A percentile compares a stretch with the other conserved stretches of the same genome.
These are phyloP conservation scores for Trichomalopsis sarcophagae DNA, from an alignment of 1,140 invertebrate genomes.

Conservation along the genomic window DNA sequence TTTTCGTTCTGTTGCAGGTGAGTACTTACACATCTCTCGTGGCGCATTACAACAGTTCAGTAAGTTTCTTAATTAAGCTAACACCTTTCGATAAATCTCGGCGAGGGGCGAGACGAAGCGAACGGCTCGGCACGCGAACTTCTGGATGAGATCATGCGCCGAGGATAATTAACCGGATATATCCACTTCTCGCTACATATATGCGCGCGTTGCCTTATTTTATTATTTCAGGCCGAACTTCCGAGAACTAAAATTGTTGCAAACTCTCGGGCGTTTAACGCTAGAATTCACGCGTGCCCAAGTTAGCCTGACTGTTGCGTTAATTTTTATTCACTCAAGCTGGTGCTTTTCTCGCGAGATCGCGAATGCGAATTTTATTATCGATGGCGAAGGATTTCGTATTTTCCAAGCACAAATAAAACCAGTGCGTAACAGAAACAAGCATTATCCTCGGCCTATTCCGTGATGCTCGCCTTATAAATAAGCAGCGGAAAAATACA, in stretches of 20 bases:
- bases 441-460: background rate
- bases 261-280: background rate
- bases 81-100: conserved; percentile 31
- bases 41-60: conserved; percentile 21
- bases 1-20: conserved; percentile 24
- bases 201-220: background rate
- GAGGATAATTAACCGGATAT: conserved; percentile 19
- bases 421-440: too few species aligned
- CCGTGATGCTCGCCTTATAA: background rate
- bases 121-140: conserved; percentile 1
- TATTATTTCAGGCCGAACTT: background rate
- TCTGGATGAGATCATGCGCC: conserved; percentile 7
- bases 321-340: too few species aligned
- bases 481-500: background rate
- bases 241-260: background rate
- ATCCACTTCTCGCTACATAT: background rate
- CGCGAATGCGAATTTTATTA: too few species aligned
- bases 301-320: too few species aligned
- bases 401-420: too few species aligned
- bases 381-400: too few species aligned
- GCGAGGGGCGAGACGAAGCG: background rate
- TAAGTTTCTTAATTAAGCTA: conserved; percentile 40
- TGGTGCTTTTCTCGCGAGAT: too few species aligned
- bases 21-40: background rate
- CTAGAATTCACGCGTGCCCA: background rate